Evolutionary conservation across 2,113 vertebrate species (phyloP), one percentile per base, ranked within the genome.

Genomic region (Willisornis vidua): DNA sequence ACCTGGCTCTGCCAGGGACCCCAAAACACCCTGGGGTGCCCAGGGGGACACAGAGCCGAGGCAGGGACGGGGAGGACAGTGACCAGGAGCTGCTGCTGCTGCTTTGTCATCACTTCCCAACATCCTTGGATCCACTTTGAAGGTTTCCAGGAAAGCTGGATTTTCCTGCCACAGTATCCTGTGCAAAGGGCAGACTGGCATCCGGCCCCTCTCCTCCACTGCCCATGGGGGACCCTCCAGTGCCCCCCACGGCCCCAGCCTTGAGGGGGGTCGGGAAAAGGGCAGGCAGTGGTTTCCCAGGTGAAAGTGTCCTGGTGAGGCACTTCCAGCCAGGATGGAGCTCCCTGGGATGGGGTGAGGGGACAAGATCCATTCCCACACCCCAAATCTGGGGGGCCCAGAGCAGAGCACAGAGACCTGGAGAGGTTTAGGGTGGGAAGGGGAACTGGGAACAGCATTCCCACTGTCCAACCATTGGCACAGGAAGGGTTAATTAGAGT

Each of bases 91-190:
- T 37, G 71, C 22, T 33, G 68, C 63, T 25, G 58, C 24, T 24
- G 19, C 20, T 84, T 61, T 10, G 39, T 83, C 8, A 35, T 7
- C 12, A 1, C 65, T 93, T 93, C 89, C 91, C 91, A 7, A 51
- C 35, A 57, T 37, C 82, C 80, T 35, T 5, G 57, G n/a, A 28
- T 5, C 22, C 10, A 0, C 91, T 87, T 76, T 46, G 71, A 87
- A 49, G 23, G 62, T 18, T 93, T 92, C 93, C 91, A 85, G 95
- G 93, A 92, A 96, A 95, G 91, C 25, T 46, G 74, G 82, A 85
- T 96, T 90, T 90, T 95, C 93, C 95, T 92, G 80, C 45, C 5
- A 18, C 41, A 1, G 35, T 10, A 92, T 96, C 95, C 95, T 89
- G 78, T 92, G 85, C 89, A 93, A 63, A 95, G 91, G 85, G 85